phyloP scores from a whole-genome alignment of 2,797 vertebrate species.

The Coregonus ussuriensis region DNA sequence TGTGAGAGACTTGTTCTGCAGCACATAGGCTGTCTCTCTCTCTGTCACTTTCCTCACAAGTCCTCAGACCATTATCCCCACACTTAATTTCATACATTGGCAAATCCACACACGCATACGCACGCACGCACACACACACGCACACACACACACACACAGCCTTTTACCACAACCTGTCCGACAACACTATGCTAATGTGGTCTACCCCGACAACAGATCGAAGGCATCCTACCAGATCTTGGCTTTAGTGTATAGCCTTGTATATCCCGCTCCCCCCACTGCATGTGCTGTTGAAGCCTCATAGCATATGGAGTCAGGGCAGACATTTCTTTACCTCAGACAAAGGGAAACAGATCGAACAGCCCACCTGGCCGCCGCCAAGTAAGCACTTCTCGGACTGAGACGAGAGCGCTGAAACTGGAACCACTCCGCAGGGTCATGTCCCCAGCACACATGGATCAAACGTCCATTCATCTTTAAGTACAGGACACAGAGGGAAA shows the following conservation, averaged over 20 bases:
- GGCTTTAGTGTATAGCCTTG: constrained; percentile 11
- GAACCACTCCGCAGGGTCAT: constrained; percentile 23
- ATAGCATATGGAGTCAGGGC: not conserved
- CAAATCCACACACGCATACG: too few species aligned
- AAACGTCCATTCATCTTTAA: not conserved
- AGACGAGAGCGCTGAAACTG: constrained; percentile 25
- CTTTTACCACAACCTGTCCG: too few species aligned
- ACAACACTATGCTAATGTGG: too few species aligned
- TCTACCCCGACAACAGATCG: not conserved
- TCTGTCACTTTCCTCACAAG: not conserved
- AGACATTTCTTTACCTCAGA: constrained; percentile 32
- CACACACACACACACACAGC: too few species aligned
- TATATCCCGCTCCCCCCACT: not conserved
- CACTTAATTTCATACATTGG: too few species aligned
- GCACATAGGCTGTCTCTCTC: not conserved
- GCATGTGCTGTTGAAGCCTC: not conserved
- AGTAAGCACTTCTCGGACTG: constrained; percentile 42
- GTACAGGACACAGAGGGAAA: not conserved
- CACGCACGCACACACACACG: too few species aligned
- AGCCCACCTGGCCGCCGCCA: constrained; percentile 49
- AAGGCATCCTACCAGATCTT: not conserved
- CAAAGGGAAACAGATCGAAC: constrained; percentile 61
- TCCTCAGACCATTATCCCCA: too few species aligned
- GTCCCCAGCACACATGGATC: not conserved
- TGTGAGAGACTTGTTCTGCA: not conserved